Conservation (phyloP, 35 echinoderm and acorn worm species). For the Eucidaris tribuloides region DNA sequence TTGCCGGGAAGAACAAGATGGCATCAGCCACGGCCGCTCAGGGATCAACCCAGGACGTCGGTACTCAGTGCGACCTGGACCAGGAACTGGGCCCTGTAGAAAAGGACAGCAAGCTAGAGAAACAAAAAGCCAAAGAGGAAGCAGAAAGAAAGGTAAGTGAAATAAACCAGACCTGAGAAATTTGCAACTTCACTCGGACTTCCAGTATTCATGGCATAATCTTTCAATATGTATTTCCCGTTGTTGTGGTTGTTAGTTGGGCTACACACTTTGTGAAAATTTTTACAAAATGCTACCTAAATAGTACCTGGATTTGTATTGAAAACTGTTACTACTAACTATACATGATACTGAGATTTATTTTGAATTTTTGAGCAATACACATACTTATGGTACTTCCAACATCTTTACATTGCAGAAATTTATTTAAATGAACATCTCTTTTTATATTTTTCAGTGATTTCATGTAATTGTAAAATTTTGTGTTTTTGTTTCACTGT, state of each 20-base stretch:
- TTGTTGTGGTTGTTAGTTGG: too few relatives aligned
- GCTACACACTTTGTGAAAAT: neutral
- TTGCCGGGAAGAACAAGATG: conserved; percentile 22
- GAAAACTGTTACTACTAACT: too few relatives aligned
- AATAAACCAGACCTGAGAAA: neutral
- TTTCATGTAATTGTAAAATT: too few relatives aligned
- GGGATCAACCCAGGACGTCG: neutral
- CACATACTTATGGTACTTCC: too few relatives aligned
- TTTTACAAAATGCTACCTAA: neutral
- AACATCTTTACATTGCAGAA: too few relatives aligned
- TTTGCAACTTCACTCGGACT: neutral
- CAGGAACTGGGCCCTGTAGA: conserved; percentile 8
- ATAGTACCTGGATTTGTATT: neutral
- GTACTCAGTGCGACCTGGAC: conserved; percentile 52
- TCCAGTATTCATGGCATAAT: neutral
- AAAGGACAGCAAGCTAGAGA: conserved; percentile 20
- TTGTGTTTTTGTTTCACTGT: too few relatives aligned
- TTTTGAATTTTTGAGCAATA: too few relatives aligned
- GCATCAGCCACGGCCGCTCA: conserved; percentile 23
- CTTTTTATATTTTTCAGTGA: too few relatives aligned
- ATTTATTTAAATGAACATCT: too few relatives aligned
- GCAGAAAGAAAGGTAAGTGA: conserved; percentile 59
- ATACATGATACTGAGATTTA: too few relatives aligned
- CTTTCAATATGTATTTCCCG: too few relatives aligned
- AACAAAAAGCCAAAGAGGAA: conserved; percentile 63